A percentile compares a stretch with the other conserved stretches of the same genome.
phyloP scores from a whole-genome alignment of 2,888 invertebrate genomes.

The Rhamnusium bicolor region DNA sequence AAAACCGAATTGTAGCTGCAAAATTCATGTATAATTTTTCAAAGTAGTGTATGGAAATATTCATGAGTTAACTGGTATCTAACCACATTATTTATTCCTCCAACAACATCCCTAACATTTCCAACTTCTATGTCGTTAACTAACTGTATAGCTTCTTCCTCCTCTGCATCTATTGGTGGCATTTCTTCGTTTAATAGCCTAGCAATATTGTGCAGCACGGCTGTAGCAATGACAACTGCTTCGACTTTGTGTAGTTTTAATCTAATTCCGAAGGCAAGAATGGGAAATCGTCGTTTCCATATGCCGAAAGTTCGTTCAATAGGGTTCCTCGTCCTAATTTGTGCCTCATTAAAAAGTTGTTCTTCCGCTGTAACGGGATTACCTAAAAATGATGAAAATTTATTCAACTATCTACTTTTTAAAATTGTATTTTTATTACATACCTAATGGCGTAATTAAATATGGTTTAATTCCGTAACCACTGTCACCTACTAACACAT shows the following conservation, averaged over 20 bases:
- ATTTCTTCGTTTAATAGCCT: not conserved
- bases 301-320: not conserved
- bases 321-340: not conserved
- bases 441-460: not conserved
- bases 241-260: not conserved
- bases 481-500: conserved; percentile 1
- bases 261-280: not conserved
- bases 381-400: not conserved
- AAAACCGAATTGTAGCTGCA: no score
- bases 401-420: not conserved
- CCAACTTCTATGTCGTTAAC: not conserved
- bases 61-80: not conserved
- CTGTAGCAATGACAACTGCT: not conserved
- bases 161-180: not conserved
- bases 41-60: not conserved
- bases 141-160: not conserved
- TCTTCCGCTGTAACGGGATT: not conserved
- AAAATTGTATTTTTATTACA: not conserved
- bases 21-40: no score
- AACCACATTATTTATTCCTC: not conserved
- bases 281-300: not conserved
- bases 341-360: not conserved
- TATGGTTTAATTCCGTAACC: not conserved
- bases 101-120: not conserved
- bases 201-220: not conserved